Evolutionary conservation across 2,797 vertebrate genomes (phyloP).

Genomic region (Peromyscus attwateri): DNA sequence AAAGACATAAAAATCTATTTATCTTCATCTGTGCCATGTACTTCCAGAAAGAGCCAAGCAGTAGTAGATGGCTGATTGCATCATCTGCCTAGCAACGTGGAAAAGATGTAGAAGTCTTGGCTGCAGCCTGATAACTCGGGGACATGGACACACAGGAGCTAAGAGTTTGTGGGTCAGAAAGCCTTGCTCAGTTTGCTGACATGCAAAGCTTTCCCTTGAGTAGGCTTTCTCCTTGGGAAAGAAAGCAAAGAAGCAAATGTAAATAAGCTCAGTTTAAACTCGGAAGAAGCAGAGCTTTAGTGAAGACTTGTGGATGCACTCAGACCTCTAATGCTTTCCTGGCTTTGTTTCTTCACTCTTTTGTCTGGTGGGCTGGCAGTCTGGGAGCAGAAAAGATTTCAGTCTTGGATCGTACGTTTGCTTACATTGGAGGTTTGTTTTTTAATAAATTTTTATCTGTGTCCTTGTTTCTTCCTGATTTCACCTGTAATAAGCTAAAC

Average conservation of each 20-base stretch:
- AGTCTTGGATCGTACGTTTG: background rate
- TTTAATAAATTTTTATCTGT: background rate
- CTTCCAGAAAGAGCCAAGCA: background rate
- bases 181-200: background rate
- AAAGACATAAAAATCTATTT: background rate
- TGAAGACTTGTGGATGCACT: background rate
- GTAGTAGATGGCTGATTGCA: background rate
- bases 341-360: background rate
- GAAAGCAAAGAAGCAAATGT: background rate
- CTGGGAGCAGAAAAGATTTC: background rate
- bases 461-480: background rate
- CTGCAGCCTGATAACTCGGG: too few relatives aligned
- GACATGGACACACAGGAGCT: accelerated
- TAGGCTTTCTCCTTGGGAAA: background rate
- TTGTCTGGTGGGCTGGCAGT: too few relatives aligned
- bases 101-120: background rate
- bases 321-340: too few relatives aligned
- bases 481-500: too few relatives aligned
- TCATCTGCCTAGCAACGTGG: background rate
- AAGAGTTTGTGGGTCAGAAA: background rate
- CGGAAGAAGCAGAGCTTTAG: background rate
- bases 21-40: background rate
- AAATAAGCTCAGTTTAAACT: background rate
- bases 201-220: background rate
- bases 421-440: background rate